phyloP scores from a whole-genome alignment of 2,888 invertebrate species.

The Dichetophora obliterata region DNA sequence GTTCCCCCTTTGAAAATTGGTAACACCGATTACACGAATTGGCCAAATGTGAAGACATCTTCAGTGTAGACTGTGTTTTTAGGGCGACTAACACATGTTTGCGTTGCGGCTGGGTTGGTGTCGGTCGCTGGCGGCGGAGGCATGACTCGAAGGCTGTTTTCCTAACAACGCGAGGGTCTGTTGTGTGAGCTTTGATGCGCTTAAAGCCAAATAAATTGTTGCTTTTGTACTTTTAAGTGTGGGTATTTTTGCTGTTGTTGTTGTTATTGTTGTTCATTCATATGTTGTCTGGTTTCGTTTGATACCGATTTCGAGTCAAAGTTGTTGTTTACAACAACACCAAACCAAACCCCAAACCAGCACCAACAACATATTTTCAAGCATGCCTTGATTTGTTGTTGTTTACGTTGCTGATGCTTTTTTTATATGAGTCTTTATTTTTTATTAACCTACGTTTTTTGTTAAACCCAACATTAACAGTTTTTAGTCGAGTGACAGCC shows the following conservation, averaged over 20 bases:
- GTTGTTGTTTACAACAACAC: not conserved
- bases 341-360: not conserved
- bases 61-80: not conserved
- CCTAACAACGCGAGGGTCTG: not conserved
- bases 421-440: slow-evolving; percentile 5
- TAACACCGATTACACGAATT: slow-evolving; percentile 26
- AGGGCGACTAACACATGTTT: slow-evolving; percentile 8
- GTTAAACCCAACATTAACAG: slow-evolving; percentile 45
- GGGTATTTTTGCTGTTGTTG: slow-evolving; percentile 6
- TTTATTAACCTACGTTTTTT: slow-evolving; percentile 40
- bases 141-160: not conserved
- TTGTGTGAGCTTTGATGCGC: slow-evolving; percentile 4
- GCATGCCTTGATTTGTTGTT: slow-evolving; percentile 16
- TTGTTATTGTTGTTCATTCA: slow-evolving; percentile 23
- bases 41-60: slow-evolving; percentile 44
- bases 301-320: slow-evolving; percentile 26
- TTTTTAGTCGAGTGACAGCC: slow-evolving; percentile 65
- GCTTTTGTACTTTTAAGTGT: slow-evolving; percentile 34
- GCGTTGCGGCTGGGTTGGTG: not conserved
- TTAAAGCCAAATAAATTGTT: slow-evolving; percentile 40
- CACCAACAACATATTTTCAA: slow-evolving; percentile 12
- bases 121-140: not conserved
- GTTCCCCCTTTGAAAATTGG: not conserved
- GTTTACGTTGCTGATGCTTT: not conserved
- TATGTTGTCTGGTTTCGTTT: slow-evolving; percentile 38